Evolutionary conservation across 2,797 vertebrate genomes (phyloP), one percentile per base, ranked within the genome.

Genomic region (Parambassis ranga): DNA sequence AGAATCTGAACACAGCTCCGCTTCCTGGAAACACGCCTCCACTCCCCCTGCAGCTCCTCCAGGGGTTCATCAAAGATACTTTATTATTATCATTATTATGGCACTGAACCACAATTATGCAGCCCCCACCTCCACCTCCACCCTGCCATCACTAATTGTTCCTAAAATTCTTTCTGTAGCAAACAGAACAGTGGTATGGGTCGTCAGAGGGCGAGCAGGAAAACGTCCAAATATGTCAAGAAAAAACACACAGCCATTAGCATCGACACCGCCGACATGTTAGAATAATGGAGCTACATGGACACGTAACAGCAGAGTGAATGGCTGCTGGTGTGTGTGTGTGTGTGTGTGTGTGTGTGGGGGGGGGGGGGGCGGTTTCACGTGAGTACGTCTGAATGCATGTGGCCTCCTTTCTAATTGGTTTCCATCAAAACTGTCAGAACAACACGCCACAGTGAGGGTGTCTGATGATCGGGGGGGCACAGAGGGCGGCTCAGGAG

Each of bases 81-180:
- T n/a, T n/a, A n/a, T n/a, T n/a, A n/a, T n/a, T n/a, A n/a, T n/a
- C n/a, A n/a, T n/a, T n/a, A n/a, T n/a, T n/a, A n/a, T n/a, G 39
- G 70, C 71, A 81, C 61, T 78, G 81, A 86, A n/a, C n/a, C n/a
- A n/a, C n/a, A n/a, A n/a, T n/a, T n/a, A 81, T 75, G 67, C 44
- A 73, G 15, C 44, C 64, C 71, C 71, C 61, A 33, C 19, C 57
- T 24, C 30, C 48, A 7, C 27, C 27, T 20, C 15, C 35, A 1
- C 4, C 65, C 44, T 39, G 3, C 13, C 1, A 41, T 56, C 44
- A 38, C 84, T 83, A 84, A 86, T 74, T 83, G 74, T 87, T 79
- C 53, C 74, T 39, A 65, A 74, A 80, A 71, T 58, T 69, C 59
- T 85, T 83, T 66, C 64, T 65, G 39, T 60, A 47, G 53, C 20